Evolutionary conservation across 2,797 vertebrate genomes (phyloP).

Genomic region (Decapterus maruadsi): DNA sequence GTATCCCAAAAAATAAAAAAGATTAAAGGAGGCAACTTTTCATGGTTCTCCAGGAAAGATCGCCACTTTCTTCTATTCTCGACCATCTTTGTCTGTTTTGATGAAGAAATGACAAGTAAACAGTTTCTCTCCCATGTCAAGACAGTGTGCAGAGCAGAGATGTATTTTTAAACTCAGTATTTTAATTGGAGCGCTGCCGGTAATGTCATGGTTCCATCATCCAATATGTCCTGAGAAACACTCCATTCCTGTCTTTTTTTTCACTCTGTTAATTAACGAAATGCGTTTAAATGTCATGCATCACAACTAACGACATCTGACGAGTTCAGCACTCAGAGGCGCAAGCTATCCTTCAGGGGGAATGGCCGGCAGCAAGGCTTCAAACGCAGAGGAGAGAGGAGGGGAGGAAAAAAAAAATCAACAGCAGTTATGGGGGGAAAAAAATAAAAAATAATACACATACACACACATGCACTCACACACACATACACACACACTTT

Average conservation of each 20-base stretch:
- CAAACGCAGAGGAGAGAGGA: conserved; percentile 59
- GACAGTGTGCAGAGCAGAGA: conserved; percentile 34
- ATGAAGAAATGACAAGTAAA: conserved; percentile 58
- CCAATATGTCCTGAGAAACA: conserved; percentile 66
- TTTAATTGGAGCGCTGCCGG: conserved; percentile 80
- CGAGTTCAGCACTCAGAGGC: conserved; percentile 62
- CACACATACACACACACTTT: conserved; percentile 42
- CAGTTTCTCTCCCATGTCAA: conserved; percentile 52
- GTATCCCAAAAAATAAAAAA: background rate
- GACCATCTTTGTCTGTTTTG: conserved; percentile 36
- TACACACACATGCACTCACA: too few relatives aligned
- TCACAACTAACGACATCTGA: conserved; percentile 78
- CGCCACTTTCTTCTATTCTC: conserved; percentile 31
- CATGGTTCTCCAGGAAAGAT: conserved; percentile 1
- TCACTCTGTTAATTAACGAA: conserved; percentile 78
- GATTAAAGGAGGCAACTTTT: conserved; percentile 6
- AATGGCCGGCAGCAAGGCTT: conserved; percentile 68
- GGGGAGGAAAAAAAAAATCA: conserved; percentile 10
- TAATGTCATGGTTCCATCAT: conserved; percentile 76
- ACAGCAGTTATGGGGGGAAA: conserved; percentile 43
- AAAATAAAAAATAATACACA: background rate
- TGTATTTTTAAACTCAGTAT: conserved; percentile 69
- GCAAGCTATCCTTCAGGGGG: conserved; percentile 63
- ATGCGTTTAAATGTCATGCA: conserved; percentile 81
- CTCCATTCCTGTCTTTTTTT: conserved; percentile 53